Percentiles rank a stretch among this genome's conserved stretches.
phyloP scores from a whole-genome alignment of 2,888 invertebrate genomes.

The Byasa hedistus region DNA sequence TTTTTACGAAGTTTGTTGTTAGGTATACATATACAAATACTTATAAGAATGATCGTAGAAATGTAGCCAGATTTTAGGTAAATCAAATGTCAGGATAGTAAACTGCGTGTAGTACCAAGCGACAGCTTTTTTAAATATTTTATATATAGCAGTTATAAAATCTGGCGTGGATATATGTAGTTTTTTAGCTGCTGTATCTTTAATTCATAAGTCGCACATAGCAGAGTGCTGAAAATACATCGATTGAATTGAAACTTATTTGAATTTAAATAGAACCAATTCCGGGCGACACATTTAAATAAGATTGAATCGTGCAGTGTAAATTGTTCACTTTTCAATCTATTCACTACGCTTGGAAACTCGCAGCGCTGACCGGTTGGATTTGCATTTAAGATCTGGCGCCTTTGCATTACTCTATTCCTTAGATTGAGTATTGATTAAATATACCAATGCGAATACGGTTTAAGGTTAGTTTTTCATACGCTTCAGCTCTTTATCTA shows the following conservation, averaged over 20 bases:
- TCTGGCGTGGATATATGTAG: background rate
- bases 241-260: background rate
- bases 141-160: background rate
- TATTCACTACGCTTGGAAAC: background rate
- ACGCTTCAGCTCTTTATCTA: too few relatives aligned
- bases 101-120: too few relatives aligned
- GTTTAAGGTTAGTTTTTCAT: too few relatives aligned
- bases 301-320: background rate
- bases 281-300: background rate
- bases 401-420: background rate
- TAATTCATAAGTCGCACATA: background rate
- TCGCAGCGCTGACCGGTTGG: background rate
- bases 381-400: background rate
- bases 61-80: too few relatives aligned
- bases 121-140: too few relatives aligned
- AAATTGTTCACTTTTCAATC: conserved; percentile 6
- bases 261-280: conserved; percentile 2
- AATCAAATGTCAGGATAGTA: too few relatives aligned
- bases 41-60: too few relatives aligned
- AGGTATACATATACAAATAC: too few relatives aligned
- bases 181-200: background rate
- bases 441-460: too few relatives aligned
- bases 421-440: too few relatives aligned
- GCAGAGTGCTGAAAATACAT: background rate
- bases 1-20: too few relatives aligned